phyloP scores from a whole-genome alignment of 2,888 invertebrate species.

The Odiellus spinosus region DNA sequence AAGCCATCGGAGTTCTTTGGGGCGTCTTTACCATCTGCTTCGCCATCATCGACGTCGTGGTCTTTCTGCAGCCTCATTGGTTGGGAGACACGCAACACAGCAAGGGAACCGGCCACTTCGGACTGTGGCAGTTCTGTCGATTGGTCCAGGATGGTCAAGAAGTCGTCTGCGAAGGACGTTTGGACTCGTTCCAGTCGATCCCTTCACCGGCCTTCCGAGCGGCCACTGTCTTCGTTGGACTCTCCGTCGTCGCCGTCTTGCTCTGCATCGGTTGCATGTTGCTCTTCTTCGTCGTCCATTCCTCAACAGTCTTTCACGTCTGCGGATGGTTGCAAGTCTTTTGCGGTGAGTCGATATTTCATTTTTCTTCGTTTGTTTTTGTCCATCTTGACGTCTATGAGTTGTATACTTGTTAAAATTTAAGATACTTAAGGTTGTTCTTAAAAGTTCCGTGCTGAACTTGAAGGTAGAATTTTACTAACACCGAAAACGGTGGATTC shows the following conservation, averaged over 20 bases:
- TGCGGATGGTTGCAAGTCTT: constrained; percentile 92
- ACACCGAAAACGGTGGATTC: no score
- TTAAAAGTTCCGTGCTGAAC: no score
- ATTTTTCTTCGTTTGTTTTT: background rate
- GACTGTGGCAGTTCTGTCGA: constrained; percentile 76
- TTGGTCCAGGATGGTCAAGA: constrained; percentile 52
- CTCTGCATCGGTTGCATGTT: constrained; percentile 72
- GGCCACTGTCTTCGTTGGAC: constrained; percentile 73
- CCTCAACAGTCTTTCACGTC: constrained; percentile 76
- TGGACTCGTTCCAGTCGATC: constrained; percentile 66
- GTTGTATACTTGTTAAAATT: no score
- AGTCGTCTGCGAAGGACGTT: constrained; percentile 58
- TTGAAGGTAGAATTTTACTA: no score
- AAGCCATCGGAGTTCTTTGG: constrained; percentile 90
- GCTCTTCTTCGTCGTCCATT: constrained; percentile 81
- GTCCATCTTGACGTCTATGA: no score
- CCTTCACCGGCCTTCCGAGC: constrained; percentile 66
- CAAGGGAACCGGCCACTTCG: constrained; percentile 77
- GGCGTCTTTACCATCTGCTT: constrained; percentile 94
- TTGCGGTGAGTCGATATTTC: constrained; percentile 52
- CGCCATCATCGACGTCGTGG: constrained; percentile 84
- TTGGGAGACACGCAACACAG: constrained; percentile 59
- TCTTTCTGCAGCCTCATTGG: constrained; percentile 86
- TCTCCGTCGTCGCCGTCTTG: constrained; percentile 67
- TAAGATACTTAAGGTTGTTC: no score